Base-by-base conservation (phyloP, 2,797 vertebrate genomes). In the Sardinella longiceps region DNA sequence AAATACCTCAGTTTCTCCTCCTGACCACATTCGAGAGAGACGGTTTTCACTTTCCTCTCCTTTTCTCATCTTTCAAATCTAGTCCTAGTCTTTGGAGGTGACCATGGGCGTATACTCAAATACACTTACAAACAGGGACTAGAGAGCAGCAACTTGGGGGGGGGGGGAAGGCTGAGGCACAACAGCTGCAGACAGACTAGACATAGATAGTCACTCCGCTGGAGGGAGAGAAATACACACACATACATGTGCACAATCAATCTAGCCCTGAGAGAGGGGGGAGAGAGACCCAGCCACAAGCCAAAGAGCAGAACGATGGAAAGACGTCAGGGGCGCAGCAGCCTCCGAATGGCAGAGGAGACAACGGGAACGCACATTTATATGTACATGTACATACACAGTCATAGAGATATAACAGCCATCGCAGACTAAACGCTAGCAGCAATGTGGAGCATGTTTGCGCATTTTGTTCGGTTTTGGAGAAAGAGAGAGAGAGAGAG, bases 81-180 rank as follows among this genome's bases (percentile, higher is more conserved):
- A 88, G 14, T 39, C 85, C 80, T 12, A 85, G 91, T 91, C 60
- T 93, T 90, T 77, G 85, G 53, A 88, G 82, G 93, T 95, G 94
- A 94, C 87, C 94, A 96, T 96, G 96, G 97, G 97, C 97, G 94
- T 98, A 99, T 99, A 99, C 98, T 98, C 98, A 98, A 99, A 98
- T 77, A 95, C 92, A 97, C 97, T 97, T 99, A 98, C 96, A 96
- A 93, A 77, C 91, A 95, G 88, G 89, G 90, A 90, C 93, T 92
- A 92, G 70, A 77, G 89, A 92, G 91, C 92, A 88, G 93, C 89
- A 87, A 94, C 93, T 93, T 88, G 88, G 91, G 88, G 91, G 93
- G 88, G 88, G 91, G 88, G 91, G 93, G 88, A 93, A 88, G 58
- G 90, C 91, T 91, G 80, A 80, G 93, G 91, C 93, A 94, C 90